phyloP scores from a whole-genome alignment of 2,113 vertebrate genomes.

The Candoia aspera region DNA sequence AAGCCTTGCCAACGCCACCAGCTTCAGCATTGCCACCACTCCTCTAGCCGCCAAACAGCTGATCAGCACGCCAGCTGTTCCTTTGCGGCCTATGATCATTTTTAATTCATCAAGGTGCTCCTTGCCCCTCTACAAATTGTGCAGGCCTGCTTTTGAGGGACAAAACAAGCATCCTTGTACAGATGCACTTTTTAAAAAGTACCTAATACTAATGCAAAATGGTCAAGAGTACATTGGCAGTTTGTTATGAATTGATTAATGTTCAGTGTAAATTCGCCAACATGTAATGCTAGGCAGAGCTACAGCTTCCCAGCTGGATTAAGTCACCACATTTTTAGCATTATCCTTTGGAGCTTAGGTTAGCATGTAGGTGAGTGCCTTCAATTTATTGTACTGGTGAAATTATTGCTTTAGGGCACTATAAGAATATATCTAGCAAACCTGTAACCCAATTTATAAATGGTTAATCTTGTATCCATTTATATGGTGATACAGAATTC shows the following conservation, averaged over 20 bases:
- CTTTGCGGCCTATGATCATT: too few relatives aligned
- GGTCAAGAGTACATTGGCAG: neutral
- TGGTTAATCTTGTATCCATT: neutral
- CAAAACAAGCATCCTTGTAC: neutral
- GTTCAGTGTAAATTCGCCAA: neutral
- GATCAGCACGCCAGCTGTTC: too few relatives aligned
- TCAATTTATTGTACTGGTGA: neutral
- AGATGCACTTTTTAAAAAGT: neutral
- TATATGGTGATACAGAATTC: neutral
- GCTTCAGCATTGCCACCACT: too few relatives aligned
- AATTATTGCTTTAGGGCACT: neutral
- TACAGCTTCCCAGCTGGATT: slow-evolving; percentile 10
- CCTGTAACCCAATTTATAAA: too few relatives aligned
- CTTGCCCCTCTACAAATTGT: too few relatives aligned
- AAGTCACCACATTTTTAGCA: neutral
- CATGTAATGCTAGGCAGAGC: neutral
- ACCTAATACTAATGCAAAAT: neutral
- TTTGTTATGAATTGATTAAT: neutral
- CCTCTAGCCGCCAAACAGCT: too few relatives aligned
- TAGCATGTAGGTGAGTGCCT: neutral
- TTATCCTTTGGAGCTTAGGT: neutral
- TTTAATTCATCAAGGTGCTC: too few relatives aligned
- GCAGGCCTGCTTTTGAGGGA: too few relatives aligned
- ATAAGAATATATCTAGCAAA: neutral
- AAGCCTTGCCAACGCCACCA: too few relatives aligned